These are phyloP conservation scores for Chroicocephalus ridibundus DNA, from an alignment of 2,113 vertebrate species.

Conservation along the genomic window DNA sequence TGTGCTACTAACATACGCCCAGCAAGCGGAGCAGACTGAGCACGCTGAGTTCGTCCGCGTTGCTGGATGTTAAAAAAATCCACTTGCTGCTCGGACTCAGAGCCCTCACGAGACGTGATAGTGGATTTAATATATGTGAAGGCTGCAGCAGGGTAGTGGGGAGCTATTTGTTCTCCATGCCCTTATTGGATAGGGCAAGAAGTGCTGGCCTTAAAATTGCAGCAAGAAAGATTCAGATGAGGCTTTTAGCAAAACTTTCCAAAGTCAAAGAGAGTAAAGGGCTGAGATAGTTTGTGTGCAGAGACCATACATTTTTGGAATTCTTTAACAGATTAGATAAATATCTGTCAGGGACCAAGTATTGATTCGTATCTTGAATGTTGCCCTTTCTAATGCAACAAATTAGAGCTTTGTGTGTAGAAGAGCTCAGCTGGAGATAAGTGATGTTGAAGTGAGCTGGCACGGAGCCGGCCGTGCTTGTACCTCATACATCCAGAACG, in stretches of 20 bases:
- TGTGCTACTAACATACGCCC: not conserved
- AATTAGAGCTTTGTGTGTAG: not conserved
- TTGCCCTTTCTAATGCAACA: not conserved
- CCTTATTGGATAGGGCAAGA: not conserved
- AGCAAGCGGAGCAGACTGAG: not conserved
- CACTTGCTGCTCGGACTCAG: not conserved
- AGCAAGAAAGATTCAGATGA: not conserved
- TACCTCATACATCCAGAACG: fast-evolving
- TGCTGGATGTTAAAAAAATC: not conserved
- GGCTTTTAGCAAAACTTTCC: not conserved
- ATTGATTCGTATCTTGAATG: not conserved
- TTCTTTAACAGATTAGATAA: not conserved
- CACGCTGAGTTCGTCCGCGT: not conserved
- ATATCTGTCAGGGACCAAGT: not conserved
- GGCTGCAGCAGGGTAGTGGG: not conserved
- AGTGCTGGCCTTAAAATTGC: not conserved
- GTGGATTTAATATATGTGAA: not conserved
- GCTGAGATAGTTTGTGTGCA: not conserved
- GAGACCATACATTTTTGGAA: not conserved
- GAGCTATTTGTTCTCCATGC: not conserved
- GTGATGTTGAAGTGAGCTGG: not conserved
- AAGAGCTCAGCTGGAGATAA: not conserved
- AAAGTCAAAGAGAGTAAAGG: not conserved
- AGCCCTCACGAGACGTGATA: not conserved
- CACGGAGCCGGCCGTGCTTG: not conserved